Evolutionary conservation across 2,888 invertebrate species (phyloP), one percentile per base, ranked within the genome.

Genomic region (Margaritifera margaritifera): DNA sequence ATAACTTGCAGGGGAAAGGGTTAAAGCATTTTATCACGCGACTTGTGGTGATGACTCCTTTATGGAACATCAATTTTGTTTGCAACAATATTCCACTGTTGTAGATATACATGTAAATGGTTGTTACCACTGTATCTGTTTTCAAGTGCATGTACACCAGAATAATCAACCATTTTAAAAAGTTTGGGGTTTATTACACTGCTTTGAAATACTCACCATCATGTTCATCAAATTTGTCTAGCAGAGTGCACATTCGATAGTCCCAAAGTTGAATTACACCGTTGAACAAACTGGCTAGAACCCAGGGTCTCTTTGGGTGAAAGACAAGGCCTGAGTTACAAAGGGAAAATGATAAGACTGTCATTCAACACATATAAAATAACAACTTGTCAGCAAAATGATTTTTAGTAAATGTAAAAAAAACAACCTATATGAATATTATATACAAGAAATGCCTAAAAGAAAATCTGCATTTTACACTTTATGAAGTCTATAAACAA

Each of bases 181-280:
- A 42, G 1, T 22, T 27, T 20, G 20, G 55, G 1, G 1, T 55
- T 55, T 5, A n/a, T n/a, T 24, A 22, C 25, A 58, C 11, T 11
- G 42, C 11, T 42, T 42, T 42, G 42, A 42, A 42, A 42, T 61
- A 76, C 80, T 72, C 81, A 87, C 89, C 99, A 90, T 99, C 99
- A 89, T 99, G 99, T 89, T 99, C 99, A 91, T 99, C 99, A 90
- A 98, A 99, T 91, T 99, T 99, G 89, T 99, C 99, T 81, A 99
- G 91, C 75, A 99, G 92, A 5, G 99, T 98, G 90, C 98, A 98
- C 98, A 99, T 99, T 80, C 99, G 96, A 91, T 99, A 99, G 90
- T 99, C 99, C 99, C 99, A 99, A 70, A 99, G 92, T 90, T 99
- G 99, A 85, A 99, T 98, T 75, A 97, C 94, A 72, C 99, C 99